Base-by-base conservation (phyloP, 1,140 invertebrate genomes). In the Brachionus rubens region DNA sequence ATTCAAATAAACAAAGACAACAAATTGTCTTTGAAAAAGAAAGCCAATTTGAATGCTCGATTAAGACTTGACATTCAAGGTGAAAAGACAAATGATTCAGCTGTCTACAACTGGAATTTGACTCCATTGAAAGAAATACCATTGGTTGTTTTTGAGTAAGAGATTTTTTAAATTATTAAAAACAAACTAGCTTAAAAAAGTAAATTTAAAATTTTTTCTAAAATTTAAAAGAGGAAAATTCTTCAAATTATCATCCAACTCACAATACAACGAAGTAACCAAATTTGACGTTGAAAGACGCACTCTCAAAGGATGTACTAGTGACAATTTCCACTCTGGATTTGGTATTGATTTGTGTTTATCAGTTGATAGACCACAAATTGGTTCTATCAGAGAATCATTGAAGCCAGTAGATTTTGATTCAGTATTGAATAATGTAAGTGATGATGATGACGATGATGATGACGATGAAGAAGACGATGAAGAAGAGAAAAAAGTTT, bases 171-270 rank as follows among this genome's bases (percentile, higher is more conserved):
- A 26, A n/a, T n/a, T n/a, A n/a, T n/a, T n/a, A n/a, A n/a, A n/a
- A n/a, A n/a, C n/a, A n/a, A n/a, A n/a, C n/a, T n/a, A n/a, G n/a
- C n/a, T n/a, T n/a, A 24, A 7, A 41, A 41, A 7, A 36, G n/a
- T 62, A 6, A 12, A 33, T 5, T 16, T 40, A 19, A 16, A 41
- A 40, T 40, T 21, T 26, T 3, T 19, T 10, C 9, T 62, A 19
- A 40, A 54, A 12, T 19, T 65, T 65, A 30, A 24, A 65, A 65
- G 59, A 40, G 68, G 68, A 48, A 48, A 54, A 72, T 72, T 72
- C 16, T 72, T 41, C 68, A 72, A 72, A 72, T 41, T 72, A 50
- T 36, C 33, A 36, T 5, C 43, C 9, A 43, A 65, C 50, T 28
- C 28, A 21, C 68, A 72, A 40, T 72, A 72, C 19, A 33, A 48